Conservation (phyloP, 92 coral and sea anemone genomes). For the Bergia sp. region DNA sequence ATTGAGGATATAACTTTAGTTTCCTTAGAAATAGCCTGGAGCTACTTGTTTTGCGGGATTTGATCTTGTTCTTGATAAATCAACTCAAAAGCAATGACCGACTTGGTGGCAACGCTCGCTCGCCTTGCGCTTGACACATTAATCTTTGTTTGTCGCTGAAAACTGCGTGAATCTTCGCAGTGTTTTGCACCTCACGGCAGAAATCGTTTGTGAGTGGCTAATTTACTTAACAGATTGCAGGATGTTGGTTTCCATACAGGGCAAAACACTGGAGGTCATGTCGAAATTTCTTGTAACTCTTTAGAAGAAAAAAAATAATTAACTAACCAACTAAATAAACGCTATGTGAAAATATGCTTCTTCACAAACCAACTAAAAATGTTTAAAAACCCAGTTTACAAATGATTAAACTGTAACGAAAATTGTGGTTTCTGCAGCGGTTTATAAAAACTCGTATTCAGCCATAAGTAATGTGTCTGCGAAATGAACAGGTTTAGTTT, state of each 20-base stretch:
- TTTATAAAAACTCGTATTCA: neutral
- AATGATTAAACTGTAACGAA: too few relatives aligned
- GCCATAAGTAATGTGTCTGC: neutral
- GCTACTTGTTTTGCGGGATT: neutral
- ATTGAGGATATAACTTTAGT: conserved; percentile 35
- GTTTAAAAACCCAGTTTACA: neutral
- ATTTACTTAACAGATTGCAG: conserved; percentile 9
- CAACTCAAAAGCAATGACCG: neutral
- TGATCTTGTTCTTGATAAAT: conserved; percentile 18
- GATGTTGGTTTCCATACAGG: neutral
- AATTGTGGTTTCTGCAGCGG: neutral
- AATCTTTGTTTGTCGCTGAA: neutral
- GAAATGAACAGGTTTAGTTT: neutral
- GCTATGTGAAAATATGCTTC: neutral
- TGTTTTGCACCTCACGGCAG: conserved; percentile 14
- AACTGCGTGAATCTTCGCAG: neutral
- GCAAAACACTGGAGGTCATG: conserved; percentile 28
- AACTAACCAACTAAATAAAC: conserved; percentile 12
- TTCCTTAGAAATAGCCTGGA: conserved; percentile 33
- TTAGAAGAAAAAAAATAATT: conserved; percentile 12
- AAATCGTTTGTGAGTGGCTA: neutral
- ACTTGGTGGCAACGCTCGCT: neutral
- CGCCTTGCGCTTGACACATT: neutral
- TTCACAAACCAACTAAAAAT: neutral
- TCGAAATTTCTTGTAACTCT: neutral